phyloP scores from a whole-genome alignment of 1,140 invertebrate genomes.

The Vanessa atalanta region DNA sequence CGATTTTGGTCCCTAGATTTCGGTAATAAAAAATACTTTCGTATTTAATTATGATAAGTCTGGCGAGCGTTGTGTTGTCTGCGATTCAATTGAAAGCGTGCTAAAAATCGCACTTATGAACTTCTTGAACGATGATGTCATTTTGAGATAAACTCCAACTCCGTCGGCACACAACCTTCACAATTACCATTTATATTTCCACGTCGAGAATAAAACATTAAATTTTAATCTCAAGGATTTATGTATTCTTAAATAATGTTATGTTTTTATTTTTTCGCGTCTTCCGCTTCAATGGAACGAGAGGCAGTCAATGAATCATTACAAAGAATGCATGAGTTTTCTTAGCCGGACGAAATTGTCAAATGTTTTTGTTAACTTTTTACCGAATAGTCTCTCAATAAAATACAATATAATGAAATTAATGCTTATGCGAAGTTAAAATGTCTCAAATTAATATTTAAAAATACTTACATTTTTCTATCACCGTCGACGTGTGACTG shows the following conservation, averaged over 20 bases:
- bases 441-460: background rate
- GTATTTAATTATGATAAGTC: background rate
- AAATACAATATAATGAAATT: too few relatives aligned
- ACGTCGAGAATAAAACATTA: constrained; percentile 36
- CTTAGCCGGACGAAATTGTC: background rate
- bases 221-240: constrained; percentile 44
- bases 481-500: constrained; percentile 69
- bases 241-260: constrained; percentile 31
- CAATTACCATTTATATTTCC: constrained; percentile 50
- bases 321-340: constrained; percentile 21
- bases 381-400: too few relatives aligned
- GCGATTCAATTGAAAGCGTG: constrained; percentile 40
- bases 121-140: constrained; percentile 61
- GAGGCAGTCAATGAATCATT: constrained; percentile 28
- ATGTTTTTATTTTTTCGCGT: constrained; percentile 22
- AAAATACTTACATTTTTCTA: constrained; percentile 70
- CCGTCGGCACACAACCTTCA: constrained; percentile 48
- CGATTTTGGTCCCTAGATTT: background rate
- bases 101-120: constrained; percentile 55
- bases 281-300: constrained; percentile 23
- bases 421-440: too few relatives aligned
- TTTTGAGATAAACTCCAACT: constrained; percentile 42
- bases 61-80: background rate
- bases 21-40: background rate
- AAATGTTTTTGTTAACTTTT: too few relatives aligned